Percentiles rank a stretch among this genome's conserved stretches.
Evolutionary conservation across 2,113 vertebrate species (phyloP).

Genomic region (Dasyornis broadbenti): DNA sequence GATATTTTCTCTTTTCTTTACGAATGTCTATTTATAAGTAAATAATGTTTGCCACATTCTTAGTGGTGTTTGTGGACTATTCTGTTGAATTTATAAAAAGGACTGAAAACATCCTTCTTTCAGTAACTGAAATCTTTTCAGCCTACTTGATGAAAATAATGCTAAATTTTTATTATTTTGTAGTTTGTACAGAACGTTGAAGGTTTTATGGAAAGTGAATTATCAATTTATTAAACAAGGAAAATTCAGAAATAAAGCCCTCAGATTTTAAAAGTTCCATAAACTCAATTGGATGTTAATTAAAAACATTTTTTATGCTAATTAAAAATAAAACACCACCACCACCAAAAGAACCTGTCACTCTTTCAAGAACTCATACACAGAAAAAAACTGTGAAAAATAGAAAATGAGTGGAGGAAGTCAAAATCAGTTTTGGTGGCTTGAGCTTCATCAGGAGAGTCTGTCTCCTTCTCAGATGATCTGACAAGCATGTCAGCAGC

Average conservation of each 20-base stretch:
- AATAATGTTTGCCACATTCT: neutral
- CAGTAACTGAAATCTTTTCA: neutral
- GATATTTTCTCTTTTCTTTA: neutral
- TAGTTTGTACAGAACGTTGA: neutral
- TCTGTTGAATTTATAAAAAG: neutral
- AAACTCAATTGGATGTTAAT: neutral
- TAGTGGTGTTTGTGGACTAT: neutral
- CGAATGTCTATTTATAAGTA: neutral
- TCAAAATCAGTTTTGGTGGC: neutral
- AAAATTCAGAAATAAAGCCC: neutral
- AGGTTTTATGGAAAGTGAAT: neutral
- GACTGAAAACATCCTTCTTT: neutral
- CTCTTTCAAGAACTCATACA: neutral
- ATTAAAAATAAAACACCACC: neutral
- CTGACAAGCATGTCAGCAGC: neutral
- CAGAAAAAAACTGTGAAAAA: neutral
- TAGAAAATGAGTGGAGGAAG: neutral
- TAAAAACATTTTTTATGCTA: neutral
- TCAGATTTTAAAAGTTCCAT: neutral
- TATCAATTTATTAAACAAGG: neutral
- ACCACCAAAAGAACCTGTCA: accelerated
- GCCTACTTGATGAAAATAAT: neutral
- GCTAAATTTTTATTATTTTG: neutral
- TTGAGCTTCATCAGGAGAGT: neutral
- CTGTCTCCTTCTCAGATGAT: neutral